These are phyloP conservation scores for Trichonephila inaurata DNA, from an alignment of 1,140 invertebrate genomes.

Conservation along the genomic window DNA sequence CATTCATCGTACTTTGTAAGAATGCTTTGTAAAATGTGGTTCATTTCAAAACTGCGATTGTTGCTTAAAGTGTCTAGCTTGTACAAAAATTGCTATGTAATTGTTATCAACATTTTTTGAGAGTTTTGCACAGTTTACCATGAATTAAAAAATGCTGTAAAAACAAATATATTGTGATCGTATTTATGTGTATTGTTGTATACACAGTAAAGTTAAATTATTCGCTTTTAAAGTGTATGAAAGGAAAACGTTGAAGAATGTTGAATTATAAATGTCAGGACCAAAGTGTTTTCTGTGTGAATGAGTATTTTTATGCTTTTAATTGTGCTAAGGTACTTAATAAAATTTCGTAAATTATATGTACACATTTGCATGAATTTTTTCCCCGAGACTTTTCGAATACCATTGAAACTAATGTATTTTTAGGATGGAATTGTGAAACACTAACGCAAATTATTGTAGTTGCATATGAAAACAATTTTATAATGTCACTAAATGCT, in stretches of 20 bases:
- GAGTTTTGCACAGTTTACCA: neutral
- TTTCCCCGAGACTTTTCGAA: neutral
- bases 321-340: neutral
- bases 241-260: neutral
- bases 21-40: neutral
- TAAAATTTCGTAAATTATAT: neutral
- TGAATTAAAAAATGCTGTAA: neutral
- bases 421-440: neutral
- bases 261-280: neutral
- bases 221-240: conserved; percentile 18
- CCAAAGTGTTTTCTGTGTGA: neutral
- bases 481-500: neutral
- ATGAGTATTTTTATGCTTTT: conserved; percentile 26
- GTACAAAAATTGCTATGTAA: neutral
- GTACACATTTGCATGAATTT: neutral
- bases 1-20: neutral
- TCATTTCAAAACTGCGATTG: neutral
- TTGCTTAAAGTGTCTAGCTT: neutral
- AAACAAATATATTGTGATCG: neutral
- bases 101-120: neutral
- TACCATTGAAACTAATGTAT: neutral
- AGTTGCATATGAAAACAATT: neutral
- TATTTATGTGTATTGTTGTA: conserved; percentile 8
- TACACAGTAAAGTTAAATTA: neutral
- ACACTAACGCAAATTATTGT: neutral